A percentile compares a stretch with the other conserved stretches of the same genome.
Evolutionary conservation across 2,888 invertebrate genomes (phyloP).

Genomic region (Athalia cordata): DNA sequence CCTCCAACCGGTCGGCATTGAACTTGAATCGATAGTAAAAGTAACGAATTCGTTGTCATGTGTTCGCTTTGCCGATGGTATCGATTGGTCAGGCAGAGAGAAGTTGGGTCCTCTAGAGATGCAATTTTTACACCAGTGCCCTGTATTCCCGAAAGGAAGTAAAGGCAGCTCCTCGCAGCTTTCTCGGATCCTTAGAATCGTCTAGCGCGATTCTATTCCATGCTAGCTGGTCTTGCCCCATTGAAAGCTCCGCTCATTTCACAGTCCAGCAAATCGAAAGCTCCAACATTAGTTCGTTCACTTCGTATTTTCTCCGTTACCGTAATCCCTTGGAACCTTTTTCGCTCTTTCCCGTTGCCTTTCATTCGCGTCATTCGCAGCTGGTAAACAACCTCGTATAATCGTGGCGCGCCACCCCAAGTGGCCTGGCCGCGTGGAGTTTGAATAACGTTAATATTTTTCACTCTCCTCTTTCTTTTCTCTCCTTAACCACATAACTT

Average conservation of each 20-base stretch:
- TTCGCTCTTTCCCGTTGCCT: neutral
- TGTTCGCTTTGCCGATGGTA: neutral
- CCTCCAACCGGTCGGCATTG: conserved; percentile 18
- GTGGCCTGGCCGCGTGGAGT: neutral
- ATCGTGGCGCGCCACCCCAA: neutral
- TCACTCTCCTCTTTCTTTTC: neutral
- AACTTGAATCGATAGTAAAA: conserved; percentile 32
- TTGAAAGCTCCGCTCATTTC: neutral
- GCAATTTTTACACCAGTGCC: too few species aligned
- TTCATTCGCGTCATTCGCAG: neutral
- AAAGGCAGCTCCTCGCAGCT: too few species aligned
- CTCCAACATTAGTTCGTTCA: neutral
- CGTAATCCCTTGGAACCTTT: neutral
- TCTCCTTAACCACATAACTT: neutral
- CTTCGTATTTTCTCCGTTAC: neutral
- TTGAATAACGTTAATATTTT: conserved; percentile 28
- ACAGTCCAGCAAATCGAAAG: neutral
- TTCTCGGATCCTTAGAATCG: too few species aligned
- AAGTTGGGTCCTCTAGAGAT: too few species aligned
- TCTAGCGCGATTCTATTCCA: neutral
- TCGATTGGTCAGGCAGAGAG: too few species aligned
- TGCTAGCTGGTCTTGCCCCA: neutral
- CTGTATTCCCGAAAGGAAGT: too few species aligned
- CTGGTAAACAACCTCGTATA: neutral
- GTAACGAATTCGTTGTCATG: neutral